Evolutionary conservation across 2,113 vertebrate genomes (phyloP), one percentile per base, ranked within the genome.

Genomic region (Cochlearius cochlearius): DNA sequence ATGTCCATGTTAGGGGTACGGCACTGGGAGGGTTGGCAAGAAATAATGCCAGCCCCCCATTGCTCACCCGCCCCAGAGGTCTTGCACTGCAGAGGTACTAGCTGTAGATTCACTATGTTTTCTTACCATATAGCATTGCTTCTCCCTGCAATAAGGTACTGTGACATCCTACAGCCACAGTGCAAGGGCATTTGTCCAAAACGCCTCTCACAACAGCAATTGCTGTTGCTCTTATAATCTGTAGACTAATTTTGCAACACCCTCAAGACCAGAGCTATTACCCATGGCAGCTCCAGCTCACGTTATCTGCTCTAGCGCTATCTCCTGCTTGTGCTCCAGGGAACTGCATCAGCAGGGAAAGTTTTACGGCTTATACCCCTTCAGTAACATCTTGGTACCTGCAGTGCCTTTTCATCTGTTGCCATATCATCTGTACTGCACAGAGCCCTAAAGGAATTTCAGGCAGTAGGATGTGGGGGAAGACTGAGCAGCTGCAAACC

Each of bases 21-120:
- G 38, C 58, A 83, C 1, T 18, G 30, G 49, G 29, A 86, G 47
- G 3, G 7, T 5, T 71, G 34, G 22, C 2, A 5, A 64, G 45
- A 72, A 91, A 50, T 15, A 83, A 36, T 0, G 0, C 26, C 66
- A 73, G 22, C 2, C 12, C 5, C 7, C 1, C 26, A 13, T 9
- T 38, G 49, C 30, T 90, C 75, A 73, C 22, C n/a, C 3, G 1
- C 26, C 11, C 68, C 60, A 49, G 34, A 64, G 45, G 8, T 68
- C 41, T 47, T 49, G 16, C 30, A 11, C 23, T 67, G 63, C 43
- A 66, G 55, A 76, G 39, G 26, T 5, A 22, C 21, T 30, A 74
- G 6, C 52, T 56, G 26, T 20, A 56, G 27, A 76, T 43, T 83
- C 49, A 26, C 34, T 15, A 0, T 20, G 11, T 67, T 93, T 85